Conservation (phyloP, 2,113 vertebrate species). For the Nothocercus nigrocapillus region DNA sequence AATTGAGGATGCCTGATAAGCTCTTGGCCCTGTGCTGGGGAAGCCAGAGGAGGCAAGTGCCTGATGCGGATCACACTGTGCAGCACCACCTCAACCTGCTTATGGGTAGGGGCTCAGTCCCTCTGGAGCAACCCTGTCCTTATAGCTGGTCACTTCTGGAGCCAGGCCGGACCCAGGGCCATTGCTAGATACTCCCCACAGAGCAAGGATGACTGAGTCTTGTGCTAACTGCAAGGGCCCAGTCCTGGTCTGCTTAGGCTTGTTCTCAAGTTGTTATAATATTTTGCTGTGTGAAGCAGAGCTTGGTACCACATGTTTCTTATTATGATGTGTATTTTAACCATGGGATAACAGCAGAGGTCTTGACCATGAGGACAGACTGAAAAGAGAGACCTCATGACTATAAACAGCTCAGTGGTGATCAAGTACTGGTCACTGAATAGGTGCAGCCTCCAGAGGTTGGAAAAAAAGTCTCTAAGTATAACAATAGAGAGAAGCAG, state of each 20-base stretch:
- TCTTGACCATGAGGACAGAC: too few relatives aligned
- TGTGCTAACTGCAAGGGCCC: not conserved
- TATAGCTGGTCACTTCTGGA: not conserved
- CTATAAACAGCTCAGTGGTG: not conserved
- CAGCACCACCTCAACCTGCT: not conserved
- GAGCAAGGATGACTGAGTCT: not conserved
- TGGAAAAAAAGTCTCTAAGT: not conserved
- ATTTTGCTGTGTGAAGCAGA: not conserved
- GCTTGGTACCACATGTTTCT: not conserved
- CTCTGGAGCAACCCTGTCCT: not conserved
- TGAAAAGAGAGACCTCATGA: not conserved
- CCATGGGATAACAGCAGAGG: not conserved
- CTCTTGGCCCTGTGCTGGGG: not conserved
- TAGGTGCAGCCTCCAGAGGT: not conserved
- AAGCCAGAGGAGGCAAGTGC: not conserved
- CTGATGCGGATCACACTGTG: not conserved
- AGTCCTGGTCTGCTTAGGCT: not conserved
- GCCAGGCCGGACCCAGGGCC: not conserved
- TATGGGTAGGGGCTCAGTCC: not conserved
- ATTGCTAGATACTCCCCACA: too few relatives aligned
- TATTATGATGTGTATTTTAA: not conserved
- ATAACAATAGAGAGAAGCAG: not conserved
- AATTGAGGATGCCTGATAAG: fast-evolving
- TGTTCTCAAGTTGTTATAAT: not conserved
- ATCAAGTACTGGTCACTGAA: not conserved